These are phyloP conservation scores for Dermatophagoides farinae DNA, from an alignment of 1,140 invertebrate species.

Conservation along the genomic window DNA sequence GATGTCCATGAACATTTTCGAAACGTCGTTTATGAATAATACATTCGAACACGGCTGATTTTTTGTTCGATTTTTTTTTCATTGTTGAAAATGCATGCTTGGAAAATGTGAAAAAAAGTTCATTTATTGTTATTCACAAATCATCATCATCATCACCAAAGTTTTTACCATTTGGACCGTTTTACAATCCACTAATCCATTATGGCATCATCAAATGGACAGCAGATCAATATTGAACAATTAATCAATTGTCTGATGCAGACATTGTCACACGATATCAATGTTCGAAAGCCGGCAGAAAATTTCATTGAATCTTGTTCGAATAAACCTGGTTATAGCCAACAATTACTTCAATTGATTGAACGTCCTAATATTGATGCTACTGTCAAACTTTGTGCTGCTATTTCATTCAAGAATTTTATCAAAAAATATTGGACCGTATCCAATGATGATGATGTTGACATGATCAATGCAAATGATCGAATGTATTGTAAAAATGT, in stretches of 20 bases:
- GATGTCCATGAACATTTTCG: too few species aligned
- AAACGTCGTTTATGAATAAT: too few species aligned
- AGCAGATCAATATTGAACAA: constrained; percentile 36
- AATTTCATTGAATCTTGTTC: constrained; percentile 76
- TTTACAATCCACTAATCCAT: constrained; percentile 34
- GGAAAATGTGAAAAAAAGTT: too few species aligned
- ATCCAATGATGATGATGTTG: constrained; percentile 42
- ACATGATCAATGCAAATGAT: constrained; percentile 60
- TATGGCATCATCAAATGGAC: too few species aligned
- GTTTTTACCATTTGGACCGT: not conserved
- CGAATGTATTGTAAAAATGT: constrained; percentile 54
- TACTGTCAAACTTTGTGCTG: constrained; percentile 57
- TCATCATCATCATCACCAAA: not conserved
- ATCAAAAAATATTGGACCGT: constrained; percentile 72
- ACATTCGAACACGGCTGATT: too few species aligned
- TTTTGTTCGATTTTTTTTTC: too few species aligned
- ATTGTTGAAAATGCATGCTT: too few species aligned
- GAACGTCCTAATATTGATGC: constrained; percentile 51
- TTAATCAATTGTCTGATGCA: constrained; percentile 62
- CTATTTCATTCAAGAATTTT: constrained; percentile 89
- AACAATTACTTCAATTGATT: constrained; percentile 61
- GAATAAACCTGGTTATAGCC: constrained; percentile 68
- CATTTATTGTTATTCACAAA: too few species aligned
- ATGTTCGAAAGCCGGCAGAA: constrained; percentile 64
- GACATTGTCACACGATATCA: constrained; percentile 63